Conservation (phyloP, 2,113 vertebrate genomes). For the Bolborhynchus lineola region DNA sequence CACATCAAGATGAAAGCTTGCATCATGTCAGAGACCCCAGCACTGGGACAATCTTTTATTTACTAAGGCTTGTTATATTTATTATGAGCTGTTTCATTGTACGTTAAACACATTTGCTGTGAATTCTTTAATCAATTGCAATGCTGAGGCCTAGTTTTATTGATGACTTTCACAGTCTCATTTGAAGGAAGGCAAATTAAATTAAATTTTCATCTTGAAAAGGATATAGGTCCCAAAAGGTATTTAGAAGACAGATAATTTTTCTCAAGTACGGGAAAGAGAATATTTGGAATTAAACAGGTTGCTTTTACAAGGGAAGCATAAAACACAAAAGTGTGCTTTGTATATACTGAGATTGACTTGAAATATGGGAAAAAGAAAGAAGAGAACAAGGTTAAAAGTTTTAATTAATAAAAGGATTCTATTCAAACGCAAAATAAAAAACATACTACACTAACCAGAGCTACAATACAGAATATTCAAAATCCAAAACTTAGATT, state of each 20-base stretch:
- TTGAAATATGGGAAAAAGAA: background rate
- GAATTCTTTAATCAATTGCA: slow-evolving; percentile 31
- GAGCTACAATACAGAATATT: background rate
- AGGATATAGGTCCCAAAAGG: slow-evolving; percentile 46
- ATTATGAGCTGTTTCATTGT: background rate
- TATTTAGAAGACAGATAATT: slow-evolving; percentile 40
- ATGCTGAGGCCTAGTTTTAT: slow-evolving; percentile 38
- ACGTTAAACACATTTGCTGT: background rate
- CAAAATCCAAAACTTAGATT: background rate
- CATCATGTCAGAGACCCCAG: background rate
- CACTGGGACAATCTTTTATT: background rate
- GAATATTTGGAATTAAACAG: slow-evolving; percentile 56
- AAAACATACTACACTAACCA: background rate
- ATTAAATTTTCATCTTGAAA: slow-evolving; percentile 56
- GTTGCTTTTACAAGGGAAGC: background rate
- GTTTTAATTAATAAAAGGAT: background rate
- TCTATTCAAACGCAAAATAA: background rate
- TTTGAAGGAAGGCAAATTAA: slow-evolving; percentile 56
- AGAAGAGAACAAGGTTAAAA: background rate
- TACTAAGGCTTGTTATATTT: background rate
- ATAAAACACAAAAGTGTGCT: background rate
- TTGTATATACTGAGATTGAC: background rate
- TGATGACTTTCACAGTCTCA: slow-evolving; percentile 49
- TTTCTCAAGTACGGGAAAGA: slow-evolving; percentile 50
- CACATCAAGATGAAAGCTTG: background rate